Evolutionary conservation across 2,797 vertebrate genomes (phyloP).

Genomic region (Sus cebifrons): DNA sequence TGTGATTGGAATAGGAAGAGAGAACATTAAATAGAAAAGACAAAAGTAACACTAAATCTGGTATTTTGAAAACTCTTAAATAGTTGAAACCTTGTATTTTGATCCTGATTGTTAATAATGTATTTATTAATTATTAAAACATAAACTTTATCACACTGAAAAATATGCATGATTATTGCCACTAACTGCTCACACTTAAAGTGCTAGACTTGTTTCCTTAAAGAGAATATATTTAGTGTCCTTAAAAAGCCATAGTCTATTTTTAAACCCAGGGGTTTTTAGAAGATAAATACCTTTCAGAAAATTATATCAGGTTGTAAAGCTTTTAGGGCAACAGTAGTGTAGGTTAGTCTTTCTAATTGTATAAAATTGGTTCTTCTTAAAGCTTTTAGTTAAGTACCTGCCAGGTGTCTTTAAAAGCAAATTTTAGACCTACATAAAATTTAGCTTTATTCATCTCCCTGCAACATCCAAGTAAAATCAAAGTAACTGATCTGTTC

Average conservation of each 20-base stretch:
- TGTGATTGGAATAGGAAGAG: neutral
- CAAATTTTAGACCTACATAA: neutral
- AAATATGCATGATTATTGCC: neutral
- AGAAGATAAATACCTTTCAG: conserved; percentile 42
- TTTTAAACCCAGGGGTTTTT: conserved; percentile 37
- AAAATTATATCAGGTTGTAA: neutral
- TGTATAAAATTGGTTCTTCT: neutral
- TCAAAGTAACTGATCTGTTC: conserved; percentile 39
- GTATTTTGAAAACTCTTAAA: conserved; percentile 57
- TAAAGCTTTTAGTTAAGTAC: conserved; percentile 4
- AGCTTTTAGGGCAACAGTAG: neutral
- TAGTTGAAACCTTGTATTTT: conserved; percentile 45
- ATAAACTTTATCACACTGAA: neutral
- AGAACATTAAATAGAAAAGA: neutral
- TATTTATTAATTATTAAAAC: conserved; percentile 6
- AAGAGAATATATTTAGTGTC: conserved; percentile 25
- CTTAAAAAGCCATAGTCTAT: conserved; percentile 1
- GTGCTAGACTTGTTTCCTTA: neutral
- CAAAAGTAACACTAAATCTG: conserved; percentile 16
- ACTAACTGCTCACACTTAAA: neutral
- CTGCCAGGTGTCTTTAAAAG: conserved; percentile 18
- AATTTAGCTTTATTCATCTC: conserved; percentile 6
- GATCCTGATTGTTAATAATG: conserved; percentile 48
- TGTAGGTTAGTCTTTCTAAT: neutral
- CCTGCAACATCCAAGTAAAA: neutral